A percentile compares a stretch with the other conserved stretches of the same genome.
Evolutionary conservation across 1,140 invertebrate species (phyloP).

Genomic region (Asobara japonica): DNA sequence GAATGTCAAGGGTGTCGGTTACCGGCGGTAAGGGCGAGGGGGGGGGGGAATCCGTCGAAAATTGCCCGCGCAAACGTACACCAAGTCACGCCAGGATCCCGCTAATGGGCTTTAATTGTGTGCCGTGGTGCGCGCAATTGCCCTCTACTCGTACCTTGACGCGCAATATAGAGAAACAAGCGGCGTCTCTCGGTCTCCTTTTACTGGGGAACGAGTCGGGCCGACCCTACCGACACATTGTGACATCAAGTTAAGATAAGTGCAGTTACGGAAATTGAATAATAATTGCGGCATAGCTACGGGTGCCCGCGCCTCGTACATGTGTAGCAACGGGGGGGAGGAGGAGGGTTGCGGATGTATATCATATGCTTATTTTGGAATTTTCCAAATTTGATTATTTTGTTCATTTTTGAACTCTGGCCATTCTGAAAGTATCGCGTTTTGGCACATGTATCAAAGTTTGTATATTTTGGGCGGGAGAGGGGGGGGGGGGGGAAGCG

Average conservation of each 20-base stretch:
- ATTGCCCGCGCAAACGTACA: constrained; percentile 45
- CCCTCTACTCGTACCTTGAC: constrained; percentile 29
- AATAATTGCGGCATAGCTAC: constrained; percentile 52
- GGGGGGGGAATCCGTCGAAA: constrained; percentile 42
- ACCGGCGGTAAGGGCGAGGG: neutral
- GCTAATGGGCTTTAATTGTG: constrained; percentile 63
- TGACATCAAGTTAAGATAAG: constrained; percentile 59
- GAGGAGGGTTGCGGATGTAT: too few species aligned
- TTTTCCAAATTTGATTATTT: too few species aligned
- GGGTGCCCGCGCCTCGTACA: constrained; percentile 21
- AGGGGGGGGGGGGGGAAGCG: too few species aligned
- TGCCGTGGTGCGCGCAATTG: constrained; percentile 39
- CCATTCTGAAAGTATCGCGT: too few species aligned
- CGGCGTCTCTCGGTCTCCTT: constrained; percentile 8
- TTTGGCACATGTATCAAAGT: too few species aligned
- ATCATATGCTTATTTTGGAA: too few species aligned
- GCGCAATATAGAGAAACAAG: constrained; percentile 12
- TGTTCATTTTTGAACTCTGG: too few species aligned
- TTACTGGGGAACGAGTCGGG: neutral
- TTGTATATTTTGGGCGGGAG: too few species aligned
- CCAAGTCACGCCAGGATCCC: constrained; percentile 48
- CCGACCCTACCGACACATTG: constrained; percentile 40
- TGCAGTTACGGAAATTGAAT: constrained; percentile 61
- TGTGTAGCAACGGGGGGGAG: neutral
- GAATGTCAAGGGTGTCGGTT: constrained; percentile 61